Evolutionary conservation across 1,140 invertebrate species (phyloP), one percentile per base, ranked within the genome.

Genomic region (Drosophila elegans): DNA sequence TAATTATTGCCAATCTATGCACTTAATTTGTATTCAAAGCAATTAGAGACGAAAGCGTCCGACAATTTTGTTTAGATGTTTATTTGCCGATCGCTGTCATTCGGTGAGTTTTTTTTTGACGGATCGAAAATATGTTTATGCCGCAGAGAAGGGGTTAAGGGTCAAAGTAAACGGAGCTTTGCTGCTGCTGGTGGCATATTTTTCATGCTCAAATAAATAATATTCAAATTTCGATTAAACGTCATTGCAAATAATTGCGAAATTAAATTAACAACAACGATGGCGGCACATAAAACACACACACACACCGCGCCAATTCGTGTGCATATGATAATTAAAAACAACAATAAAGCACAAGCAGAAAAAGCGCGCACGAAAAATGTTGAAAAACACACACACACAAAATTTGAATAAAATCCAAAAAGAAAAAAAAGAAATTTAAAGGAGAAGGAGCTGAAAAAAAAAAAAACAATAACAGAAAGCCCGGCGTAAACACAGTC

Each of bases 301-400:
- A 34, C 16, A 21, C 29, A 52, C 63, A 49, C 38, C 45, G 27
- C 13, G 25, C 11, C 72, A 64, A 75, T 67, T 75, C 73, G 80
- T 88, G 73, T 83, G 83, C 83, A 86, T 83, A 86, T 88, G 83
- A 82, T 82, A 86, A 86, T 88, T 78, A 67, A 75, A 74, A 77
- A 76, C 68, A 72, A 72, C 68, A 72, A 72, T 72, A 73, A 67
- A 72, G 74, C 49, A 45, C 48, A 12, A 38, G 34, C 61, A 64
- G 38, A 57, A 44, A 57, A 56, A 48, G n/a, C n/a, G 32, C n/a
- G 13, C 46, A 21, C 59, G 36, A 66, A 53, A 69, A 69, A 54
- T 68, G 42, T 49, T 51, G 52, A 71, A 66, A 66, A 64, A 66
- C 32, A 46, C 44, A 38, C 41, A 38, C 41, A 38, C n/a, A 29